Conservation (phyloP, 1,140 invertebrate genomes). For the Drosophila arizonae region DNA sequence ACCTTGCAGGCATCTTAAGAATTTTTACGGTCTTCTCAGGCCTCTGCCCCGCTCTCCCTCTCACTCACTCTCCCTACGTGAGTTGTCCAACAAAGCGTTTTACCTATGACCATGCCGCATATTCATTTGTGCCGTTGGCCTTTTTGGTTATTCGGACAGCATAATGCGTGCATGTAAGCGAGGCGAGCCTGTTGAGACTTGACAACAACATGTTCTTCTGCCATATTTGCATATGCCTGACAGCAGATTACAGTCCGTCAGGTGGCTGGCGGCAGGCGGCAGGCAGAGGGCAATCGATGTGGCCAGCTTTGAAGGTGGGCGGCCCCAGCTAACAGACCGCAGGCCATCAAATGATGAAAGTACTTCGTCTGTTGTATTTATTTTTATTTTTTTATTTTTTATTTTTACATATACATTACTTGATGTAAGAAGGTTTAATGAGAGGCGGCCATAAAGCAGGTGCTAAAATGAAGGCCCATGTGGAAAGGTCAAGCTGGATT, state of each 20-base stretch:
- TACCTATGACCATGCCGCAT: constrained; percentile 31
- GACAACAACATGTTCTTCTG: constrained; percentile 42
- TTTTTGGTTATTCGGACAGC: constrained; percentile 32
- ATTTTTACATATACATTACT: constrained; percentile 1
- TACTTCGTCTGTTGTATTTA: neutral
- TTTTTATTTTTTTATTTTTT: neutral
- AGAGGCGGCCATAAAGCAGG: too few species aligned
- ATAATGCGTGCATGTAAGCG: constrained; percentile 44
- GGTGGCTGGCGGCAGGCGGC: neutral
- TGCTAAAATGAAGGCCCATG: too few species aligned
- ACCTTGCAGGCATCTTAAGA: constrained; percentile 48
- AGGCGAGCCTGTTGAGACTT: constrained; percentile 50
- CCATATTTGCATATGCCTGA: constrained; percentile 40
- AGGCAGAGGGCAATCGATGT: neutral
- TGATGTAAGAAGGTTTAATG: neutral
- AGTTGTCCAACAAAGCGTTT: constrained; percentile 23
- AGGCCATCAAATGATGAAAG: constrained; percentile 8
- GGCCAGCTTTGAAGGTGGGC: neutral
- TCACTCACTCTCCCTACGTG: neutral
- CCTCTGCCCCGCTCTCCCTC: constrained; percentile 26
- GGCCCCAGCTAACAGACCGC: neutral
- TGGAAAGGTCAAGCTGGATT: too few species aligned
- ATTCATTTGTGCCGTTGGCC: constrained; percentile 40
- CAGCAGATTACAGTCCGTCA: constrained; percentile 22
- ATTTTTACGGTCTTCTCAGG: constrained; percentile 34